Conservation (phyloP, 2,888 invertebrate genomes). For the Deilephila elpenor region DNA sequence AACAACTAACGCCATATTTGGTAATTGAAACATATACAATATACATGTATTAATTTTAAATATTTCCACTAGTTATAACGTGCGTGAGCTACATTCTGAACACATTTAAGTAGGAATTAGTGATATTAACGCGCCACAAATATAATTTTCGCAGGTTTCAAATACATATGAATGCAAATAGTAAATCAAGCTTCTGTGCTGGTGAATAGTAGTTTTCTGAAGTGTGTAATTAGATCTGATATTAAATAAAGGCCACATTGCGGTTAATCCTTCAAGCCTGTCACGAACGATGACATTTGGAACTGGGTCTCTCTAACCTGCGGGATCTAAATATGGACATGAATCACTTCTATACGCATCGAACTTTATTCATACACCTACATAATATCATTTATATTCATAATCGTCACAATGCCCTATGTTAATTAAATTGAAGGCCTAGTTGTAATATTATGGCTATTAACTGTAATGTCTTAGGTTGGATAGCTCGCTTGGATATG, state of each 20-base stretch:
- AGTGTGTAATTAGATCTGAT: conserved; percentile 15
- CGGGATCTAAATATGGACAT: conserved; percentile 25
- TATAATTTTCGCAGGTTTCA: not conserved
- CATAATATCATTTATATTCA: conserved; percentile 1
- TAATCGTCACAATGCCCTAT: not conserved
- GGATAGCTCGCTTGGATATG: too few relatives aligned
- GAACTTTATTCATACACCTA: conserved; percentile 14
- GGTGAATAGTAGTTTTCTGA: not conserved
- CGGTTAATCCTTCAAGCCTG: conserved; percentile 22
- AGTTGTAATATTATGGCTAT: not conserved
- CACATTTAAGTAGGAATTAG: too few relatives aligned
- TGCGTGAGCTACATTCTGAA: too few relatives aligned
- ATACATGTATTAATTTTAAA: too few relatives aligned
- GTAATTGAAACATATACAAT: too few relatives aligned
- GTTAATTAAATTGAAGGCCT: not conserved
- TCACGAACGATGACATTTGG: conserved; percentile 26
- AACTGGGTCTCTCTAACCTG: conserved; percentile 21
- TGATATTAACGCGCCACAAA: too few relatives aligned
- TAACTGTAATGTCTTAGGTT: not conserved
- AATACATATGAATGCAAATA: not conserved
- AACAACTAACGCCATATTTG: too few relatives aligned
- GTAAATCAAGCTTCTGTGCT: not conserved
- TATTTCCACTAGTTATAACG: too few relatives aligned
- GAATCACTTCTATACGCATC: conserved; percentile 18
- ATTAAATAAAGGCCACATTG: conserved; percentile 20